Evolutionary conservation across 1,140 invertebrate genomes (phyloP).

Genomic region (Heliconius nattereri): DNA sequence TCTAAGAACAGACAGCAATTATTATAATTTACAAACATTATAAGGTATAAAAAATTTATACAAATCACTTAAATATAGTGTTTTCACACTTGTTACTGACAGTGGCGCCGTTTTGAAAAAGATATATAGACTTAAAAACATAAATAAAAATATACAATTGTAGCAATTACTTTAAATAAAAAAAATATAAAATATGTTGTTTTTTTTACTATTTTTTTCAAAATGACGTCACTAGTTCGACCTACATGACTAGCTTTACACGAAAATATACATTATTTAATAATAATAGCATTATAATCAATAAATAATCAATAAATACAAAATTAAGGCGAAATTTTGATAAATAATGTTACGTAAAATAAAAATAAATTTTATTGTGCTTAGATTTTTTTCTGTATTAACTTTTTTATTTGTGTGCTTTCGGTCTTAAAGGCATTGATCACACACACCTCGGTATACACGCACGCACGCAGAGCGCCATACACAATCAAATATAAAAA

Average conservation of each 20-base stretch:
- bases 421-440: too few relatives aligned
- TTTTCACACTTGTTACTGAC: neutral
- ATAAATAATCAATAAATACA: slow-evolving; percentile 32
- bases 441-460: neutral
- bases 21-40: slow-evolving; percentile 26
- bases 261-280: slow-evolving; percentile 39
- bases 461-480: neutral
- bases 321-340: slow-evolving; percentile 6
- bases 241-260: slow-evolving; percentile 47
- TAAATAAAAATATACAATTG: neutral
- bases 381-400: neutral
- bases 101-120: neutral
- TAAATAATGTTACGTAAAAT: neutral
- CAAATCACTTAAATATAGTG: slow-evolving; percentile 22
- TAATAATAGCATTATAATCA: slow-evolving; percentile 29
- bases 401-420: neutral
- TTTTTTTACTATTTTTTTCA: neutral
- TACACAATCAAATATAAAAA: neutral
- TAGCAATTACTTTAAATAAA: neutral
- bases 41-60: slow-evolving; percentile 29
- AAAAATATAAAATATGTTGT: neutral
- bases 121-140: neutral
- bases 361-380: neutral
- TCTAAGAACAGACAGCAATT: neutral
- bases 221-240: slow-evolving; percentile 5